Base-by-base conservation (phyloP, 2,113 vertebrate genomes). In the Hiodon tergisus region DNA sequence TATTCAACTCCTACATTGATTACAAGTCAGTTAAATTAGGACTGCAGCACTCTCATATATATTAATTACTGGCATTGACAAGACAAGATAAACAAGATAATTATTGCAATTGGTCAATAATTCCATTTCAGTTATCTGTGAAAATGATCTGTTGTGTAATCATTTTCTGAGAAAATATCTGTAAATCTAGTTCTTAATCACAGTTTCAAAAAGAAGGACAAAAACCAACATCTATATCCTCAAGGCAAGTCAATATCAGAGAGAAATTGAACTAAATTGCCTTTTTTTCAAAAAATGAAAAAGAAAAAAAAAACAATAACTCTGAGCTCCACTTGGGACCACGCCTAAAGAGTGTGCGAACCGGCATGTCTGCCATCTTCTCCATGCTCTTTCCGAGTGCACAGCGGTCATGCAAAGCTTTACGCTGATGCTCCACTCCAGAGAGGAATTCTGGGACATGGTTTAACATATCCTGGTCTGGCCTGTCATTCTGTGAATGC, bases 401-500 rank as follows among this genome's bases (percentile, higher is more conserved):
- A 69, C 67, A 74, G 68, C 75, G 78, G 78, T 81, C 80, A 81
- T 81, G 79, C 84, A 79, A 78, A 69, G 77, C 74, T 63, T 68
- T 86, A 79, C 86, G 84, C 82, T 83, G 76, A 71, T 70, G 80
- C 72, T 83, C 63, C 65, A 60, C 78, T 31, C 31, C 84, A 77
- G 75, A 76, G 77, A 81, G 62, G 83, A 51, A 50, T 69, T 79
- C 73, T 61, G n/a, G 67, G 69, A 79, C 31, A 31, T 31, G 31
- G 31, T 50, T 65, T 72, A 58, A 78, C 66, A 77, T 78, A 72
- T 79, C 75, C 71, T 75, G 71, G 76, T 73, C 71, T 71, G 72
- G 78, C 69, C 75, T 79, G 55, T 65, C 59, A 71, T n/a, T n/a
- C 67, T 59, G 77, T 82, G 77, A 84, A 86, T 84, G 86, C 80